Conservation (phyloP, 2,113 vertebrate genomes). For the Grammomys dolichurus region DNA sequence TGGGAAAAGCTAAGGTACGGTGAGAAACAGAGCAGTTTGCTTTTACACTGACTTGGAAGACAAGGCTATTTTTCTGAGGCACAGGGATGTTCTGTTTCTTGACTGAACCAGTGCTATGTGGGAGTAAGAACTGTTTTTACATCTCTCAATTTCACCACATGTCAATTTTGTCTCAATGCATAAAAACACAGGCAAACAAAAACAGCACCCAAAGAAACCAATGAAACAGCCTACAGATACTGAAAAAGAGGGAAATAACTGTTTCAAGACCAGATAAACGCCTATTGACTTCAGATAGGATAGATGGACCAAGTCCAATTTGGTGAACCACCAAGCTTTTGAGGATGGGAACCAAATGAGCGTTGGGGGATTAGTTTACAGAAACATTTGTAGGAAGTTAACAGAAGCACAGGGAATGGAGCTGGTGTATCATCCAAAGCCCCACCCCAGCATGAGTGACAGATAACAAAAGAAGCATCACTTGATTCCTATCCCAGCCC, state of each 20-base stretch:
- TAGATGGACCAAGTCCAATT: background rate
- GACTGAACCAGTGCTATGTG: background rate
- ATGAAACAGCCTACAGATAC: background rate
- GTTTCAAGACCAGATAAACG: background rate
- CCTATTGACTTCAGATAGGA: too few relatives aligned
- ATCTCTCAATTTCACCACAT: background rate
- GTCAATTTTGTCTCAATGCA: background rate
- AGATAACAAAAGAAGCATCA: background rate
- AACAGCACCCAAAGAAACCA: background rate
- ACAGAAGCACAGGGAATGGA: background rate
- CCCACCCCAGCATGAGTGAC: background rate
- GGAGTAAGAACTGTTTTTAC: background rate
- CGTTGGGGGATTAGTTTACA: background rate
- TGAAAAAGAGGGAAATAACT: background rate
- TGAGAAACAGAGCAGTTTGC: background rate
- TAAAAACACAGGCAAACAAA: background rate
- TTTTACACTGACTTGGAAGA: background rate
- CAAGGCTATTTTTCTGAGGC: background rate
- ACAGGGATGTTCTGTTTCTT: background rate
- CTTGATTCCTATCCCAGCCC: background rate
- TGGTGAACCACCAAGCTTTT: background rate
- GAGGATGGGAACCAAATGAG: background rate
- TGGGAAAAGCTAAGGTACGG: background rate
- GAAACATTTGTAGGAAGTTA: too few relatives aligned
- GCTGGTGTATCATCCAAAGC: background rate